Conservation (phyloP, 2,888 invertebrate genomes). For the Orchesellides sinensis region DNA sequence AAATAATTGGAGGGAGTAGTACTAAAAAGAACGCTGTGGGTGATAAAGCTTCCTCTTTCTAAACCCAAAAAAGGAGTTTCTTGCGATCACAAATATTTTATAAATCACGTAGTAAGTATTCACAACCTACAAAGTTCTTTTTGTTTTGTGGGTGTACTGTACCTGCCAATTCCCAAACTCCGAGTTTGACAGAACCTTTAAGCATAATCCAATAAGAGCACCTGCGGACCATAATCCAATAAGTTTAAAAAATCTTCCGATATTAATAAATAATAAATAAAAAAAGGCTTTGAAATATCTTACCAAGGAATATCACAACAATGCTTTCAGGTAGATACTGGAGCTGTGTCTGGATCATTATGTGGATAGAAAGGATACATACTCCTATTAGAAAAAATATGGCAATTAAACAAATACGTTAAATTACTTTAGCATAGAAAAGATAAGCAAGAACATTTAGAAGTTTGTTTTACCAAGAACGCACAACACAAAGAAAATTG, state of each 20-base stretch:
- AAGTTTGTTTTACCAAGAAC: slow-evolving; percentile 82
- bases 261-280: neutral
- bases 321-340: slow-evolving; percentile 98
- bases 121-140: slow-evolving; percentile 4
- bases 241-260: neutral
- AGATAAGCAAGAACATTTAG: neutral
- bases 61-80: too few relatives aligned
- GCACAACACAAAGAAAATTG: slow-evolving; percentile 98
- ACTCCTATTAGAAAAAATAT: slow-evolving; percentile 80
- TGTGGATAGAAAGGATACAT: slow-evolving; percentile 95
- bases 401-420: slow-evolving; percentile 7
- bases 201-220: slow-evolving; percentile 92
- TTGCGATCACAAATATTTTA: too few relatives aligned
- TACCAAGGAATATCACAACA: slow-evolving; percentile 92
- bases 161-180: slow-evolving; percentile 93
- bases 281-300: slow-evolving; percentile 62
- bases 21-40: slow-evolving; percentile 99
- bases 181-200: slow-evolving; percentile 91
- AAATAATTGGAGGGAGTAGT: slow-evolving; percentile 97
- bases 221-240: slow-evolving; percentile 81
- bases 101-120: neutral
- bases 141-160: slow-evolving; percentile 19
- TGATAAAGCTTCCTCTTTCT: slow-evolving; percentile 98
- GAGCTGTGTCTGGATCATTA: slow-evolving; percentile 96
- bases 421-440: neutral